These are phyloP conservation scores for Trachymyrmex cornetzi DNA, from an alignment of 1,140 invertebrate species.

Conservation along the genomic window DNA sequence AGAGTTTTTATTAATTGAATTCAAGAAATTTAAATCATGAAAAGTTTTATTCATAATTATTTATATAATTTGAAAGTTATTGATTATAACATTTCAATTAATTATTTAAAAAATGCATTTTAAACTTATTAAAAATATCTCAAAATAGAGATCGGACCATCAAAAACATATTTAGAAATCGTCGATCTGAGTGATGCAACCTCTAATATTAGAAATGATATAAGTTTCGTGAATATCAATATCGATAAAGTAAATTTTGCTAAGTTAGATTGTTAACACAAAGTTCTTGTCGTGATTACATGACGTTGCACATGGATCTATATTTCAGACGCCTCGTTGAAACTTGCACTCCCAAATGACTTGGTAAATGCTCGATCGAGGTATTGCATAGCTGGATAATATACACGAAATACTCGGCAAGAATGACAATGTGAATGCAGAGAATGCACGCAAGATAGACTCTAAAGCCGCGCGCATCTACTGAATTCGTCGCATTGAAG, in stretches of 20 bases:
- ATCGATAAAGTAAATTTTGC: constrained; percentile 23
- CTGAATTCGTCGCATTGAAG: constrained; percentile 44
- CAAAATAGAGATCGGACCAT: not conserved
- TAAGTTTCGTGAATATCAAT: constrained; percentile 39
- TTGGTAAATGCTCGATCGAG: constrained; percentile 10
- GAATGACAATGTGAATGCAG: not conserved
- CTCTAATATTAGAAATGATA: not conserved
- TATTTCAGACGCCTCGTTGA: constrained; percentile 18
- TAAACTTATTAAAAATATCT: not conserved
- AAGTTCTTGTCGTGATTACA: constrained; percentile 34
- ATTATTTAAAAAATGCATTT: not conserved
- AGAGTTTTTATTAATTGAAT: not conserved
- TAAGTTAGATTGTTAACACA: constrained; percentile 35
- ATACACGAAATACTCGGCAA: constrained; percentile 6
- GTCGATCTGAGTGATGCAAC: not conserved
- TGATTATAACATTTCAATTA: not conserved
- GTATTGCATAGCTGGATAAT: not conserved
- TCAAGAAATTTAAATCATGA: not conserved
- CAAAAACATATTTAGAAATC: not conserved
- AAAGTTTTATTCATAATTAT: not conserved
- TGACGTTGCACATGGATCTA: constrained; percentile 1
- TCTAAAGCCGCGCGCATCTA: not conserved
- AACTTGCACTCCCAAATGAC: constrained; percentile 13
- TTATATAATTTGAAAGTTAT: not conserved
- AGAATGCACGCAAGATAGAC: not conserved